These are phyloP conservation scores for Entomyzon cyanotis DNA, from an alignment of 2,113 vertebrate genomes.

Conservation along the genomic window DNA sequence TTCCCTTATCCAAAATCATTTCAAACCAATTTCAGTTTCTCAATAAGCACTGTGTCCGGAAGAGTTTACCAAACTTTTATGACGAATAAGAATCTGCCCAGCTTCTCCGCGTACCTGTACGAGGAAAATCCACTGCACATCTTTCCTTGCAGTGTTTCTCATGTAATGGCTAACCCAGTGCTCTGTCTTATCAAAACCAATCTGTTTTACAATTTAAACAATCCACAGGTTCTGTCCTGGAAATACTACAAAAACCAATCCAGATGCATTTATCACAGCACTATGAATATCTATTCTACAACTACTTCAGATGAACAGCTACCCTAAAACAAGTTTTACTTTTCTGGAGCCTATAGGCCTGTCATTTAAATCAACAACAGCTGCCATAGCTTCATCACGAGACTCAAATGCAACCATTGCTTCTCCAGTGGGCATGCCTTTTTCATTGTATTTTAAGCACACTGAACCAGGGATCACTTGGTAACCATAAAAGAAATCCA, in stretches of 20 bases:
- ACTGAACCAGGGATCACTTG: conserved; percentile 96
- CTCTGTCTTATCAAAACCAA: conserved; percentile 71
- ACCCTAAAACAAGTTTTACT: conserved; percentile 95
- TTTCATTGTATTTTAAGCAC: conserved; percentile 96
- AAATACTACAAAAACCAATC: conserved; percentile 80
- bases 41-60: conserved; percentile 68
- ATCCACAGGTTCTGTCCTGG: conserved; percentile 77
- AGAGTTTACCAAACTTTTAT: conserved; percentile 60
- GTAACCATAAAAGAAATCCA: conserved; percentile 99
- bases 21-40: conserved; percentile 73
- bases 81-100: conserved; percentile 45
- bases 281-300: conserved; percentile 75
- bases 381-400: conserved; percentile 93
- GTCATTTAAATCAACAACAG: conserved; percentile 97
- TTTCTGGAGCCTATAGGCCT: conserved; percentile 96
- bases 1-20: conserved; percentile 68
- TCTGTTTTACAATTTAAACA: conserved; percentile 71
- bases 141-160: conserved; percentile 50
- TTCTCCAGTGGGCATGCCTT: conserved; percentile 96
- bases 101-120: conserved; percentile 53
- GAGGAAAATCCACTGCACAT: conserved; percentile 55
- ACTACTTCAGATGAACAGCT: conserved; percentile 69
- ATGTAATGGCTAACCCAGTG: conserved; percentile 70
- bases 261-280: conserved; percentile 80
- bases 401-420: conserved; percentile 98